A percentile compares a stretch with the other conserved stretches of the same genome.
These are phyloP conservation scores for Acrobasis suavella DNA, from an alignment of 2,888 invertebrate genomes.

Conservation along the genomic window DNA sequence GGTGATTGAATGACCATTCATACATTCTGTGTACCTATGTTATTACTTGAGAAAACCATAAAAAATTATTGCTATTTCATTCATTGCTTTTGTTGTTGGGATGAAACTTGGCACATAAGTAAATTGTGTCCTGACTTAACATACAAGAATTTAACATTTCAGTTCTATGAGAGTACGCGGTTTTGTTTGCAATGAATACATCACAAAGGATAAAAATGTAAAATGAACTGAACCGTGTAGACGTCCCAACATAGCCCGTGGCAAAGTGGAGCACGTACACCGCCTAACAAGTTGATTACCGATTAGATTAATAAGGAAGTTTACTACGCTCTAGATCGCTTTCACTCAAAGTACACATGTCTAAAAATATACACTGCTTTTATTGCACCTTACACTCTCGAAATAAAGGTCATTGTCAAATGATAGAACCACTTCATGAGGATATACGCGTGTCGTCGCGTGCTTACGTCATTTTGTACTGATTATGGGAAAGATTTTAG, in stretches of 20 bases:
- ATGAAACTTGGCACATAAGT: too few species aligned
- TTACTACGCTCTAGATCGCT: slow-evolving; percentile 17
- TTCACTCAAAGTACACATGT: slow-evolving; percentile 9
- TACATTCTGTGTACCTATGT: neutral
- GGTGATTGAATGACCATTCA: slow-evolving; percentile 5
- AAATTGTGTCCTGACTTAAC: too few species aligned
- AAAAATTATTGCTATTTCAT: neutral
- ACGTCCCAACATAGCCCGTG: neutral
- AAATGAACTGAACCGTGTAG: neutral
- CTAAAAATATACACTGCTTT: slow-evolving; percentile 12
- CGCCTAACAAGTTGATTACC: slow-evolving; percentile 15
- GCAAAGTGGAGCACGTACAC: slow-evolving; percentile 9
- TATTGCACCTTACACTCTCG: slow-evolving; percentile 9
- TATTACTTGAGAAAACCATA: slow-evolving; percentile 4
- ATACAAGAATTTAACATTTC: too few species aligned
- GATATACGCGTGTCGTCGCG: slow-evolving; percentile 2
- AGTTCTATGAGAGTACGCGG: too few species aligned
- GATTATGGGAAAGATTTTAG: slow-evolving; percentile 2
- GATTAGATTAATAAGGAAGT: slow-evolving; percentile 19
- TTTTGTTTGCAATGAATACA: too few species aligned
- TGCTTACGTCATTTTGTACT: slow-evolving; percentile 14
- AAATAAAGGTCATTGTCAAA: slow-evolving; percentile 13
- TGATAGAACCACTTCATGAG: neutral
- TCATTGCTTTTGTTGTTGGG: neutral
- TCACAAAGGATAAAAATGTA: neutral